Evolutionary conservation across 2,888 invertebrate species (phyloP), one percentile per base, ranked within the genome.

Genomic region (Meganola albula): DNA sequence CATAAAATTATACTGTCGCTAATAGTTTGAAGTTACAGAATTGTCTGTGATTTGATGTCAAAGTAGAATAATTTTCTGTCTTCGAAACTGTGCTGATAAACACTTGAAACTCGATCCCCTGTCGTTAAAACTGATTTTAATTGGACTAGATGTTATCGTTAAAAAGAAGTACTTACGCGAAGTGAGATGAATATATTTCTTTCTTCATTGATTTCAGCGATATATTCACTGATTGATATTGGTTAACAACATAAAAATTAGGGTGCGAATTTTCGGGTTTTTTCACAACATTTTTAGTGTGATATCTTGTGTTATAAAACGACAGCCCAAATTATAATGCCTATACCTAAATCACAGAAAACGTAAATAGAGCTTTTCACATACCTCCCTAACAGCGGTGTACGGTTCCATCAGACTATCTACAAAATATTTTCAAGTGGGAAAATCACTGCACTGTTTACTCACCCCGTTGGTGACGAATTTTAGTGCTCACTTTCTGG

Each of bases 401-500:
- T 30, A 20, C n/a, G 48, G 34, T 37, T 52, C 48, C 44, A 25
- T 24, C 37, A 14, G 44, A 40, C 33, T 44, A 45, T 37, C 41
- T 50, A 48, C 42, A 48, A 35, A 34, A 38, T 34, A 37, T 29
- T 37, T 36, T 49, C 41, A 46, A 42, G 40, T 48, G 42, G 40
- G 48, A 61, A 61, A 40, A 67, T 70, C 82, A 83, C 82, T 82
- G 71, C 80, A 84, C 83, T 80, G 73, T 77, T 70, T 82, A 85
- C 83, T 83, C 83, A 85, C 85, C 86, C 69, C 80, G 74, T 56
- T 60, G 74, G 64, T 65, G 73, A 61, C 74, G 73, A 63, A 66
- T 62, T 77, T 77, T 82, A 76, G 74, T 78, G 80, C 74, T 75
- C 78, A 85, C 85, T 83, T 83, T 86, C 75, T 79, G 76, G 61